These are phyloP conservation scores for Saccostrea echinata DNA, from an alignment of 1,140 invertebrate genomes.

Conservation along the genomic window DNA sequence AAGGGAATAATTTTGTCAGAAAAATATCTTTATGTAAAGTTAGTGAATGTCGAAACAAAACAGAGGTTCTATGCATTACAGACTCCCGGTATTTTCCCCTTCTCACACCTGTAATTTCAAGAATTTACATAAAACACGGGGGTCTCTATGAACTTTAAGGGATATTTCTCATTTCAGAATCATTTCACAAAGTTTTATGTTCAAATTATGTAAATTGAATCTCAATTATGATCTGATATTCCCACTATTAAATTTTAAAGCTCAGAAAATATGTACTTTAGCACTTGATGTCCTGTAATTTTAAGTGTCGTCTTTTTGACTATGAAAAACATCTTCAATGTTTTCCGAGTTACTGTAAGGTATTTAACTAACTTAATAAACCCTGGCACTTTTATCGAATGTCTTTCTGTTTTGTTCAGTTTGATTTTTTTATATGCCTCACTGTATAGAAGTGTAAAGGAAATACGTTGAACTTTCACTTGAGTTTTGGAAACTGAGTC, in stretches of 20 bases:
- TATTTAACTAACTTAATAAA: background rate
- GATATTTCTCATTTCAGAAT: background rate
- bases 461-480: no score
- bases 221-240: conserved; percentile 28
- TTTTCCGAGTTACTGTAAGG: background rate
- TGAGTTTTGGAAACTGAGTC: no score
- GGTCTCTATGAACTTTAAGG: background rate
- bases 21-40: no score
- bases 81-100: no score
- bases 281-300: background rate
- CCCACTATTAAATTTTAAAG: background rate
- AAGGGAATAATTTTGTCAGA: no score
- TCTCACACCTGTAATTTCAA: no score
- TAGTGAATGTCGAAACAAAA: no score
- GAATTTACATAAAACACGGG: no score
- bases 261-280: background rate
- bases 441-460: no score
- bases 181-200: conserved; percentile 8
- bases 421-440: no score
- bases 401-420: background rate
- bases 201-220: conserved; percentile 21
- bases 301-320: background rate
- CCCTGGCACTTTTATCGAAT: background rate
- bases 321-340: background rate
- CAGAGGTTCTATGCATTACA: no score